Conservation (phyloP, 2,797 vertebrate genomes). For the Varecia variegata region DNA sequence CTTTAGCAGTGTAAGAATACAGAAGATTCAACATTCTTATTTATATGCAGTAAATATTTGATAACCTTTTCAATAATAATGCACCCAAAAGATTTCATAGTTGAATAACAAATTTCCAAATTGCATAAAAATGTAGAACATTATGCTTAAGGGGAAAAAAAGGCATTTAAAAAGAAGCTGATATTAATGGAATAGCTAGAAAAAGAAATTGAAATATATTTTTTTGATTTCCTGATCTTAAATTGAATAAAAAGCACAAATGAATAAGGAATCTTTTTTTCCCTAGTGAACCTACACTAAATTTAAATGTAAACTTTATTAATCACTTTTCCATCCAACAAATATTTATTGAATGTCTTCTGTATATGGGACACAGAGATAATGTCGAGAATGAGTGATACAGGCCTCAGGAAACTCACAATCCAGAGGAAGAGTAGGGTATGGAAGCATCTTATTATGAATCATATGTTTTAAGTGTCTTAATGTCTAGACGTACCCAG, state of each 20-base stretch:
- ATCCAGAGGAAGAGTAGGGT: neutral
- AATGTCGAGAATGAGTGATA: neutral
- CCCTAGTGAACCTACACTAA: neutral
- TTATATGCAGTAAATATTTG: conserved; percentile 50
- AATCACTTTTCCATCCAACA: neutral
- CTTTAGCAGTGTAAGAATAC: neutral
- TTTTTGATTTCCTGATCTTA: conserved; percentile 4
- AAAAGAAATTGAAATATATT: neutral
- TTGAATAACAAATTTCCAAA: conserved; percentile 42
- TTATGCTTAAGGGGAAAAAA: neutral
- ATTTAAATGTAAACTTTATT: neutral
- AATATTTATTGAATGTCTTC: neutral
- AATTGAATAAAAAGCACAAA: neutral
- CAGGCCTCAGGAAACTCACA: neutral
- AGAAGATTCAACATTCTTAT: conserved; percentile 29
- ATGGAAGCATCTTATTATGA: neutral
- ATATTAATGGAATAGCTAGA: neutral
- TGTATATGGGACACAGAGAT: neutral
- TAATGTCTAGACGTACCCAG: neutral
- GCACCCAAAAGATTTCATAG: conserved; percentile 28
- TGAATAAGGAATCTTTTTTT: neutral
- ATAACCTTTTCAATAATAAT: conserved; percentile 38
- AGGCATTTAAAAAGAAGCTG: neutral
- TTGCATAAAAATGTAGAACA: neutral
- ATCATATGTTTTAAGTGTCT: neutral